Evolutionary conservation across 1,140 invertebrate species (phyloP).

Genomic region (Leguminivora glycinivorella): DNA sequence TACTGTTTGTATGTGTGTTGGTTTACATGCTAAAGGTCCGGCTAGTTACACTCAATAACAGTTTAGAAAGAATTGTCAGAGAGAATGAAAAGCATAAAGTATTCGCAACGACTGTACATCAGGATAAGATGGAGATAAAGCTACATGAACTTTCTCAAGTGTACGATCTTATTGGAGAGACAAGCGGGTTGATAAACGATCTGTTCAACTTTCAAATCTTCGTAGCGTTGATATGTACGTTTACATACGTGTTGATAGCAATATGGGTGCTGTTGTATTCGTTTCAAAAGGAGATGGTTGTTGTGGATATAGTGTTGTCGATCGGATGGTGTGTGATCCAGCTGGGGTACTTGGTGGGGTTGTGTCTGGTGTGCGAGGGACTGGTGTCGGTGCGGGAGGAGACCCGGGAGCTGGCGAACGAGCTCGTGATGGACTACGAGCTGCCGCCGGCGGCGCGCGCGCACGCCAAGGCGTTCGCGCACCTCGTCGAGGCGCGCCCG

Average conservation of each 20-base stretch:
- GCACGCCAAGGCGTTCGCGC: slow-evolving; percentile 61
- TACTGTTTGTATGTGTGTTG: background rate
- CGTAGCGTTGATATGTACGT: background rate
- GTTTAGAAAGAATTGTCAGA: background rate
- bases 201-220: background rate
- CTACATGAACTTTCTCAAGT: background rate
- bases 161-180: background rate
- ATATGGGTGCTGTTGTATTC: background rate
- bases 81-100: background rate
- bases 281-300: background rate
- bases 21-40: background rate
- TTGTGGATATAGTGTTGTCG: background rate
- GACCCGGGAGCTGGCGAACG: slow-evolving; percentile 51
- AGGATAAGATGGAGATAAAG: background rate
- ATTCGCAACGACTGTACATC: background rate
- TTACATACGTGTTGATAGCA: background rate
- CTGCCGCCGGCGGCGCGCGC: slow-evolving; percentile 46
- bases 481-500: slow-evolving; percentile 55
- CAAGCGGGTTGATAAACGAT: background rate
- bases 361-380: slow-evolving; percentile 46
- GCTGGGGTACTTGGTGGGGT: background rate
- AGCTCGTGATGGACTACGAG: slow-evolving; percentile 60
- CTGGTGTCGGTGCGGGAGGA: slow-evolving; percentile 43
- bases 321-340: background rate
- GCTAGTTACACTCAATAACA: background rate